Evolutionary conservation across 2,113 vertebrate genomes (phyloP).

Genomic region (Rattus rattus): DNA sequence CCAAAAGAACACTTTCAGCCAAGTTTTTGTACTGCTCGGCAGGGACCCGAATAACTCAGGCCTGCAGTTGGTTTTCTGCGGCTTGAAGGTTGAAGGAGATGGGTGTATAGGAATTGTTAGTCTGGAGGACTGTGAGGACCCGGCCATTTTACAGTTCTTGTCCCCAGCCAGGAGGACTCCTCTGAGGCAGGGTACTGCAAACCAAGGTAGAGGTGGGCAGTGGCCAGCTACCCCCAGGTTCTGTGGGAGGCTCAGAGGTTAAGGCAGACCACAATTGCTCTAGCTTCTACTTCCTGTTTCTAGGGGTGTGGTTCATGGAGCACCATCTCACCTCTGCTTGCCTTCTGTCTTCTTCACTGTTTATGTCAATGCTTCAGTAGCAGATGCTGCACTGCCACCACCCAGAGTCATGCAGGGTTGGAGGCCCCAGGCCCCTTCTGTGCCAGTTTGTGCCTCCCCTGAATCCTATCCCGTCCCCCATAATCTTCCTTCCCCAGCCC

Average conservation of each 20-base stretch:
- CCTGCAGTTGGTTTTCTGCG: conserved; percentile 81
- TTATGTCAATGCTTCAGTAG: background rate
- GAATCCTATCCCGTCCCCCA: no score
- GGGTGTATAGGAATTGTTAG: conserved; percentile 75
- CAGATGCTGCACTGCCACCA: background rate
- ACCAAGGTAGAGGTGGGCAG: conserved; percentile 65
- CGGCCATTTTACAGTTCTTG: conserved; percentile 82
- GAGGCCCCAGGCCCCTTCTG: no score
- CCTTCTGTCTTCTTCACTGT: background rate
- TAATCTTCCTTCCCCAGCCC: no score
- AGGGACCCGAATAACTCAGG: conserved; percentile 83
- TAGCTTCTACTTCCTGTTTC: conserved; percentile 46
- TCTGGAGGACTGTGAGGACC: conserved; percentile 84
- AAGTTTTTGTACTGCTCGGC: conserved; percentile 71
- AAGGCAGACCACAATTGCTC: conserved; percentile 58
- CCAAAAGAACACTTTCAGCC: conserved; percentile 82
- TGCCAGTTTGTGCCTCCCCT: no score
- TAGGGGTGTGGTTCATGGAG: conserved; percentile 3
- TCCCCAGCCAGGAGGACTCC: conserved; percentile 71
- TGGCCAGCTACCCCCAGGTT: background rate
- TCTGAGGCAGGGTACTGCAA: conserved; percentile 61
- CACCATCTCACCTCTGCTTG: background rate
- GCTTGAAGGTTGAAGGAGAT: conserved; percentile 81
- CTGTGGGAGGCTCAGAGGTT: conserved; percentile 75
- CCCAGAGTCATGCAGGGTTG: no score